Evolutionary conservation across 2,888 invertebrate species (phyloP).

Genomic region (Thecophora atra): DNA sequence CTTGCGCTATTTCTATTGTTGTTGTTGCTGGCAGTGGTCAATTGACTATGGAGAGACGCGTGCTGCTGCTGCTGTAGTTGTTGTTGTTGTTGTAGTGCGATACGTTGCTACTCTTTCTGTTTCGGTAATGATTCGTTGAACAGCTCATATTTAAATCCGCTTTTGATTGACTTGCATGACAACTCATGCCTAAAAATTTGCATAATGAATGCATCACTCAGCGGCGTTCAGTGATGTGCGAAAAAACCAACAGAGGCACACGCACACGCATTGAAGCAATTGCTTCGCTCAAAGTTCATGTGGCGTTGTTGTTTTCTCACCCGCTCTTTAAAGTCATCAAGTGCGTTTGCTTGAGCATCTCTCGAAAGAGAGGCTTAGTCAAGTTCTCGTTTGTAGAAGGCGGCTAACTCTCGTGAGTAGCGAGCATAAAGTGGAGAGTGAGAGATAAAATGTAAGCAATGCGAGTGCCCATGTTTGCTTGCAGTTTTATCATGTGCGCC

Average conservation of each 20-base stretch:
- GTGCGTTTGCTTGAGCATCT: too few relatives aligned
- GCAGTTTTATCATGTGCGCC: too few relatives aligned
- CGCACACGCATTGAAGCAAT: too few relatives aligned
- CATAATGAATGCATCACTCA: conserved; percentile 21
- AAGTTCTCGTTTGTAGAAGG: too few relatives aligned
- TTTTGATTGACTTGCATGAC: conserved; percentile 32
- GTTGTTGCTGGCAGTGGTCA: conserved; percentile 18
- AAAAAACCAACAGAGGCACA: neutral
- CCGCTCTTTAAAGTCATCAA: too few relatives aligned
- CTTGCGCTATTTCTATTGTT: conserved; percentile 1
- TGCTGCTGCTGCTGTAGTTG: neutral
- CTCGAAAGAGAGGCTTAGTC: too few relatives aligned
- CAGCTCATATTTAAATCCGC: conserved; percentile 5
- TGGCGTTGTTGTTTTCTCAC: too few relatives aligned
- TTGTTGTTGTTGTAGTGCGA: neutral
- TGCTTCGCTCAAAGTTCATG: too few relatives aligned
- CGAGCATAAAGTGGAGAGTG: too few relatives aligned
- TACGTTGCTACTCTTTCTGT: neutral
- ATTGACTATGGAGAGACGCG: neutral
- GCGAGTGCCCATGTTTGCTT: too few relatives aligned
- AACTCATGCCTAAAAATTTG: conserved; percentile 11
- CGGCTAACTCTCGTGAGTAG: too few relatives aligned
- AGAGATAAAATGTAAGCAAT: too few relatives aligned
- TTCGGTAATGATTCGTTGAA: neutral
- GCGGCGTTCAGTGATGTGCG: conserved; percentile 12